Evolutionary conservation across 2,888 invertebrate species (phyloP).

Genomic region (Lordiphosa fenestrarum): DNA sequence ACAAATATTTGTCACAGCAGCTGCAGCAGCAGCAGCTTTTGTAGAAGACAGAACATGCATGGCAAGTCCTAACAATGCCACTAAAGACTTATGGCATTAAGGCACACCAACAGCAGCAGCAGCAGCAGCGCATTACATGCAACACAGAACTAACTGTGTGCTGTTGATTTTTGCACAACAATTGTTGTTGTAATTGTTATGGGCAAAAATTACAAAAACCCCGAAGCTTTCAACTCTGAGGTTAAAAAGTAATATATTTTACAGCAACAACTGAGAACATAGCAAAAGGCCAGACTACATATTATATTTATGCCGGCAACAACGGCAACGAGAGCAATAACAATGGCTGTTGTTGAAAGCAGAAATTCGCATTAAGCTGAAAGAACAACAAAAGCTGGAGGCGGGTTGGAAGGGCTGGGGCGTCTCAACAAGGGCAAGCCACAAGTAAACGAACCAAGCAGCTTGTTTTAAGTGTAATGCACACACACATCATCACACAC

Average conservation of each 20-base stretch:
- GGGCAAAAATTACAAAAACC: slow-evolving; percentile 61
- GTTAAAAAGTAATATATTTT: slow-evolving; percentile 70
- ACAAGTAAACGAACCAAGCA: slow-evolving; percentile 67
- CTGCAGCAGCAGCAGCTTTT: no score
- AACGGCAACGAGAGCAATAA: slow-evolving; percentile 20
- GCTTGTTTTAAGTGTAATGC: slow-evolving; percentile 61
- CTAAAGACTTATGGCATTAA: slow-evolving; percentile 70
- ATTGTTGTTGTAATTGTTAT: slow-evolving; percentile 70
- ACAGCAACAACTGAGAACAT: slow-evolving; percentile 39
- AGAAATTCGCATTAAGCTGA: slow-evolving; percentile 70
- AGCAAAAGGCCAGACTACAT: slow-evolving; percentile 62
- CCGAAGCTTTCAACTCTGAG: slow-evolving; percentile 18
- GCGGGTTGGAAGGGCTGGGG: neutral
- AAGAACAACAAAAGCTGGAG: slow-evolving; percentile 57
- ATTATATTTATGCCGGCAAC: slow-evolving; percentile 67
- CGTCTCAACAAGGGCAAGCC: slow-evolving; percentile 58
- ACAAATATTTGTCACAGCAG: no score
- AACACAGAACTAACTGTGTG: slow-evolving; percentile 17
- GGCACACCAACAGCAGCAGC: slow-evolving; percentile 35
- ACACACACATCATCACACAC: slow-evolving; percentile 12
- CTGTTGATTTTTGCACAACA: slow-evolving; percentile 59
- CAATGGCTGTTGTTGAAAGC: slow-evolving; percentile 67
- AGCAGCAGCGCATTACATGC: slow-evolving; percentile 59
- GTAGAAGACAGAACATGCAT: slow-evolving; percentile 7
- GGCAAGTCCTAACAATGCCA: slow-evolving; percentile 26